Conservation (phyloP, 2,888 invertebrate genomes). For the Machimus atricapillus region DNA sequence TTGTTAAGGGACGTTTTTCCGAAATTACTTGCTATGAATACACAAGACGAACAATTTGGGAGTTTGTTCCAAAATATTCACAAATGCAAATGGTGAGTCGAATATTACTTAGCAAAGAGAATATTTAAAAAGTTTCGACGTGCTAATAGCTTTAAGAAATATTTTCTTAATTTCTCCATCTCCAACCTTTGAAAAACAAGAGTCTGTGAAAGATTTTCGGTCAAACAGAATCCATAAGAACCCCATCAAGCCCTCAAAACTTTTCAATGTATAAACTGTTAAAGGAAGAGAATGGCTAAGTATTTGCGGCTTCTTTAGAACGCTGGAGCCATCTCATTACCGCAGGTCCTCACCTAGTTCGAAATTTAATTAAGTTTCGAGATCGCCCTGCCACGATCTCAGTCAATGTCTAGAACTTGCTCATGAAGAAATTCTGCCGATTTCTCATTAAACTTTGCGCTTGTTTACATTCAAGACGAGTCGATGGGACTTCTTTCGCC, state of each 20-base stretch:
- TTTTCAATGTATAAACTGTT: neutral
- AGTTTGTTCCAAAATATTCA: neutral
- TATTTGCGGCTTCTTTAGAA: neutral
- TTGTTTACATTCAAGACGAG: constrained; percentile 19
- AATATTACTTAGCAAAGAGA: neutral
- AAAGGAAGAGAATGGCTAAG: neutral
- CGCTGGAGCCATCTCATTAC: neutral
- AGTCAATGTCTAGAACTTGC: neutral
- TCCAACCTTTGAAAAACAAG: neutral
- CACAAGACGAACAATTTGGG: neutral
- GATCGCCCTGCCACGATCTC: neutral
- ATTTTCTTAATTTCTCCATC: neutral
- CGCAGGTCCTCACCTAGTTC: neutral
- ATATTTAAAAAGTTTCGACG: neutral
- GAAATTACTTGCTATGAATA: neutral
- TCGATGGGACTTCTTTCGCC: neutral
- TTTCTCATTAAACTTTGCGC: constrained; percentile 15
- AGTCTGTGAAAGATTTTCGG: neutral
- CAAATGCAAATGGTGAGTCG: neutral
- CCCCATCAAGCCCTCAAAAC: neutral
- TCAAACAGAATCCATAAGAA: neutral
- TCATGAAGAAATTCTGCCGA: neutral
- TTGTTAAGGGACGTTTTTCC: neutral
- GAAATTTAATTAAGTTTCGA: neutral
- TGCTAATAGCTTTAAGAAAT: neutral